phyloP scores from a whole-genome alignment of 2,797 vertebrate species.

The Myotis myotis region DNA sequence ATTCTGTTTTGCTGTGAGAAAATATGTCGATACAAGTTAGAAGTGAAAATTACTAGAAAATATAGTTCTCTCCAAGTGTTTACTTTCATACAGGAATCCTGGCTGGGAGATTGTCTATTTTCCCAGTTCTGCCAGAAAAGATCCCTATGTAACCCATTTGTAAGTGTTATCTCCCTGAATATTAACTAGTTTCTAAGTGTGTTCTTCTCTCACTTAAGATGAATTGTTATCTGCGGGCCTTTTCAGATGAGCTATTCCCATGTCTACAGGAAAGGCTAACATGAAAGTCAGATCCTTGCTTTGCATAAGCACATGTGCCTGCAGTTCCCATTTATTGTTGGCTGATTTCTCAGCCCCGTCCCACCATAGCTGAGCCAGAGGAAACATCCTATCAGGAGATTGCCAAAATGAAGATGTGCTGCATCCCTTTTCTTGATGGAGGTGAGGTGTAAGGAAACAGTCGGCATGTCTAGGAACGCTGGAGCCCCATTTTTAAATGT shows the following conservation, averaged over 20 bases:
- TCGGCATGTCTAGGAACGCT: background rate
- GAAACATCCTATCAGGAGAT: background rate
- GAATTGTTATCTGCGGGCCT: background rate
- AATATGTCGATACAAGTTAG: background rate
- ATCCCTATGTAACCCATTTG: background rate
- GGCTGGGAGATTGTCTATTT: background rate
- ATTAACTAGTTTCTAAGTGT: background rate
- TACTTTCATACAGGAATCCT: background rate
- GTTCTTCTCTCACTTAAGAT: background rate
- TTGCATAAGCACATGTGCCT: background rate
- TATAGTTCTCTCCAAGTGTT: background rate
- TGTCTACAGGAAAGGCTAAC: background rate
- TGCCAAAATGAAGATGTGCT: background rate
- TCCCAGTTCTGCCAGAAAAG: background rate
- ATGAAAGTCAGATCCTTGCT: background rate
- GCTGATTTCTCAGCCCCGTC: background rate
- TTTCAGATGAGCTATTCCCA: background rate
- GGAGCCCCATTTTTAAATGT: background rate
- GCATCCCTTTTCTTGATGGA: background rate
- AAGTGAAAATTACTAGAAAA: background rate
- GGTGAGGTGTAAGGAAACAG: background rate
- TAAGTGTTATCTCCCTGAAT: background rate
- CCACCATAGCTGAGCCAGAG: conserved; percentile 23
- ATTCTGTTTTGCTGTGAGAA: background rate
- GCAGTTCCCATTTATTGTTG: conserved; percentile 17